A percentile compares a stretch with the other conserved stretches of the same genome.
phyloP scores from a whole-genome alignment of 2,797 vertebrate genomes.

The Denticeps clupeoides region DNA sequence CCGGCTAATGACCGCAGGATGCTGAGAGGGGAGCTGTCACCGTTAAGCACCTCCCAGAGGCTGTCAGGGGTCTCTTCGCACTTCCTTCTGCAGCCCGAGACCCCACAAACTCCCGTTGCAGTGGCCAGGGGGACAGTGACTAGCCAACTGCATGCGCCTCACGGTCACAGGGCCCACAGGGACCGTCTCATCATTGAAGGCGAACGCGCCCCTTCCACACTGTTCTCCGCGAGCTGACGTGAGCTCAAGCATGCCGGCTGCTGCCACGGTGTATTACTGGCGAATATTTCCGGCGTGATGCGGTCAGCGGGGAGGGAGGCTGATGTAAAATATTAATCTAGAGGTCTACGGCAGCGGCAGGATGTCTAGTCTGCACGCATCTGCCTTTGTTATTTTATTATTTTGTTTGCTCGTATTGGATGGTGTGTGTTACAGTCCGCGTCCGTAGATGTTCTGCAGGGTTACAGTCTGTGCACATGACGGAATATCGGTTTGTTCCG shows the following conservation, averaged over 20 bases:
- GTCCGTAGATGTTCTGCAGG: slow-evolving; percentile 20
- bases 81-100: too few species aligned
- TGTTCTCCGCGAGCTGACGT: too few species aligned
- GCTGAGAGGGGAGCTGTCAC: too few species aligned
- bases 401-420: slow-evolving; percentile 2
- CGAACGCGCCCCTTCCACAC: too few species aligned
- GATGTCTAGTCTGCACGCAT: slow-evolving; percentile 53
- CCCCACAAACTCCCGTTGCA: too few species aligned
- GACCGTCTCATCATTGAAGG: too few species aligned
- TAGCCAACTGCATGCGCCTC: slow-evolving; percentile 2
- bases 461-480: slow-evolving; percentile 18
- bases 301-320: slow-evolving; percentile 63
- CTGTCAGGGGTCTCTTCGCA: too few species aligned
- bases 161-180: background rate
- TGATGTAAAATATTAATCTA: slow-evolving; percentile 86
- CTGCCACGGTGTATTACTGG: background rate
- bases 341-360: slow-evolving; percentile 67
- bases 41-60: too few species aligned
- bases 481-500: background rate
- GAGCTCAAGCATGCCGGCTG: too few species aligned
- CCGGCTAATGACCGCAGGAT: slow-evolving; percentile 13
- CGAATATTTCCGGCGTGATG: slow-evolving; percentile 45
- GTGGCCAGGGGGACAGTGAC: too few species aligned
- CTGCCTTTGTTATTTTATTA: slow-evolving; percentile 4
- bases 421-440: slow-evolving; percentile 13